These are phyloP conservation scores for Desoria tigrina DNA, from an alignment of 2,888 invertebrate genomes.

Conservation along the genomic window DNA sequence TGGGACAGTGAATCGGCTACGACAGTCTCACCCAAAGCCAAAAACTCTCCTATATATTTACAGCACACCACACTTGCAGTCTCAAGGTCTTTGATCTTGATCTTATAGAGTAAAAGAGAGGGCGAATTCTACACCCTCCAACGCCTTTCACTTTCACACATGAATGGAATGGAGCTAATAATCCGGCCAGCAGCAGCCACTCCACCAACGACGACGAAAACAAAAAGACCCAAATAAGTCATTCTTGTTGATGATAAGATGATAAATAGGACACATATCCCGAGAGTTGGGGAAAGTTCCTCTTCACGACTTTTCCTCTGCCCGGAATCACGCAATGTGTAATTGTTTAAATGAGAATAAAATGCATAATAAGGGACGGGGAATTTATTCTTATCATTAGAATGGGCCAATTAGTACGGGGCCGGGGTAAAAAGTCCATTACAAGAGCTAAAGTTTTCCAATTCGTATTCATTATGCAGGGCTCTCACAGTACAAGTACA, in stretches of 20 bases:
- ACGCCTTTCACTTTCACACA: too few relatives aligned
- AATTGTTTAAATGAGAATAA: conserved; percentile 27
- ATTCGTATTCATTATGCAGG: conserved; percentile 52
- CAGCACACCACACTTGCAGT: too few relatives aligned
- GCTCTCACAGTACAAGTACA: not conserved
- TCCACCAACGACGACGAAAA: conserved; percentile 10
- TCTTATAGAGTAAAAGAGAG: too few relatives aligned
- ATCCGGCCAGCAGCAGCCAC: too few relatives aligned
- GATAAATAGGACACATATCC: conserved; percentile 8
- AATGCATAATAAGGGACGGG: conserved; percentile 19
- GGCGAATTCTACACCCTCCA: too few relatives aligned
- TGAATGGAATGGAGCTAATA: too few relatives aligned
- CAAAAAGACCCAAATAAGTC: conserved; percentile 1
- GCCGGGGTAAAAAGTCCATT: conserved; percentile 43
- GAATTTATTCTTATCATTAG: conserved; percentile 23
- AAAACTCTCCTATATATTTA: too few relatives aligned
- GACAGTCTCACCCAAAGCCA: too few relatives aligned
- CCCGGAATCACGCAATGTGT: conserved; percentile 14
- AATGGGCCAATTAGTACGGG: conserved; percentile 41
- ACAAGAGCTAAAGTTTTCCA: conserved; percentile 48
- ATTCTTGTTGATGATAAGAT: conserved; percentile 12
- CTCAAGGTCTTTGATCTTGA: too few relatives aligned
- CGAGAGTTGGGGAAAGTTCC: conserved; percentile 14
- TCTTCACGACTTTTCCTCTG: not conserved
- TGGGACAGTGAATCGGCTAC: too few relatives aligned